Evolutionary conservation across 2,888 invertebrate species (phyloP).

Genomic region (Clepsis dumicolana): DNA sequence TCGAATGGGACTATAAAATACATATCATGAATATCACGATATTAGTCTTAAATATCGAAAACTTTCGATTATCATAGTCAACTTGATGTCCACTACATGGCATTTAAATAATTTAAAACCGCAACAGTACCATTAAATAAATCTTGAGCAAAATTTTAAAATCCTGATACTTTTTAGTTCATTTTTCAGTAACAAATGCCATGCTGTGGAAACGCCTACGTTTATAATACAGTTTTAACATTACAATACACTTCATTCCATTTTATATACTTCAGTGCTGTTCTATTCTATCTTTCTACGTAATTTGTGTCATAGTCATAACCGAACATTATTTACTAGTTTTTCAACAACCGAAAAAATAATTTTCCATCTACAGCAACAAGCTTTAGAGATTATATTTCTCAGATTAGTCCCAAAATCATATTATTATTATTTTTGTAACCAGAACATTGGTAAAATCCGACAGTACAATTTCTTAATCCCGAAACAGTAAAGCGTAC

Average conservation of each 20-base stretch:
- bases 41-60: slow-evolving; percentile 27
- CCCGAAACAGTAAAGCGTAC: too few relatives aligned
- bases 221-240: background rate
- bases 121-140: background rate
- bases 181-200: background rate
- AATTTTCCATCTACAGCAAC: too few relatives aligned
- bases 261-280: background rate
- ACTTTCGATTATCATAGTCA: slow-evolving; percentile 13
- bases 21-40: slow-evolving; percentile 41
- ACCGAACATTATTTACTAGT: background rate
- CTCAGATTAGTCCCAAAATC: too few relatives aligned
- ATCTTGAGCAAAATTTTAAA: background rate
- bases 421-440: too few relatives aligned
- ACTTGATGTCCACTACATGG: slow-evolving; percentile 30
- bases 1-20: slow-evolving; percentile 16
- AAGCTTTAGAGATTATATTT: too few relatives aligned
- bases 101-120: slow-evolving; percentile 21
- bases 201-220: background rate
- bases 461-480: too few relatives aligned
- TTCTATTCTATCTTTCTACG: background rate
- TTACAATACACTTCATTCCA: background rate
- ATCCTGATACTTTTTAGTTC: background rate
- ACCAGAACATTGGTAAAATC: too few relatives aligned
- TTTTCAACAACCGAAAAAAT: background rate
- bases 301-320: background rate